Evolutionary conservation across 2,113 vertebrate species (phyloP), one percentile per base, ranked within the genome.

Genomic region (Hemiscyllium ocellatum): DNA sequence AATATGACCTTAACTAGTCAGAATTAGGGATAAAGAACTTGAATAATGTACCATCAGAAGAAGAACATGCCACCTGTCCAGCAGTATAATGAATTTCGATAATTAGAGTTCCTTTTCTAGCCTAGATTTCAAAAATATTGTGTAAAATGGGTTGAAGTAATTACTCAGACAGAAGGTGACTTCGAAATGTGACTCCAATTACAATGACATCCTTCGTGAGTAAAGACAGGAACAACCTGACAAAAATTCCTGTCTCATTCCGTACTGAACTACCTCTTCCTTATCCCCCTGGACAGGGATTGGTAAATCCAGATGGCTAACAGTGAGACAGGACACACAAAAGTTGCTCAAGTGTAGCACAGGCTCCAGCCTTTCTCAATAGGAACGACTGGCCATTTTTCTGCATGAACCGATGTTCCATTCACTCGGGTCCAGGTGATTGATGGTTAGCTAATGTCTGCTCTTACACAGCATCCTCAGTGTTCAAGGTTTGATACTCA

Each of bases 151-250:
- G 89, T 66, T 93, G 61, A 37, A 93, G 89, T 93, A 93, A 93
- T 93, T 93, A 93, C 89, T 93, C 89, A 93, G 56, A 42, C 61
- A 66, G 89, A 93, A 93, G 89, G 89, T 93, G 89, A 93, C 89
- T 93, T 93, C 89, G 37, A 93, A 68, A 37, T 2, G 61, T 93
- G 89, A 61, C 61, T 93, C 61, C 89, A 66, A 93, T 93, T 93
- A 93, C 89, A 93, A 42, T 93, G 89, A 93, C 89, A 66, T 93
- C 37, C 5, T 66, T 65, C 17, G 61, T n/a, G 20, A 93, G 61
- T 68, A n/a, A 93, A 66, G 89, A 65, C 4, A 17, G 61, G 37
- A 93, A 93, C 89, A 66, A n/a, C 17, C 61, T 68, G 33, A 68
- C 89, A 93, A 93, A 61, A 66, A 93, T n/a, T 68, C 89, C 13